Conservation (phyloP, 1,140 invertebrate species). For the Aphelinus atriplicis region DNA sequence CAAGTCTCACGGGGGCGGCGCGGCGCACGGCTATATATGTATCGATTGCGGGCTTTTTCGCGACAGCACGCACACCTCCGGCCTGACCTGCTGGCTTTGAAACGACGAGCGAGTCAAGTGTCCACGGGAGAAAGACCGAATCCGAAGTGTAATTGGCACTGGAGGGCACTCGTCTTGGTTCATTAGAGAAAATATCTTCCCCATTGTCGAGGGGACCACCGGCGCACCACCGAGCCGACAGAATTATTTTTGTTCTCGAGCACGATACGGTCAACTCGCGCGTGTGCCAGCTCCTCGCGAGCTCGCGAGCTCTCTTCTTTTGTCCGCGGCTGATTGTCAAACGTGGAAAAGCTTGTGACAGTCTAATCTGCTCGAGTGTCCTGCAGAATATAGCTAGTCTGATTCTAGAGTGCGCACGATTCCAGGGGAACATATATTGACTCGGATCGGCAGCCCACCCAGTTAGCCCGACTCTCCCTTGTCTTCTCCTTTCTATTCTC, state of each 20-base stretch:
- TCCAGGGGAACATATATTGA: conserved; percentile 15
- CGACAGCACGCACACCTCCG: neutral
- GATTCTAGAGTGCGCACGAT: conserved; percentile 53
- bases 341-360: conserved; percentile 56
- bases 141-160: conserved; percentile 67
- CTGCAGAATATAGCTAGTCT: conserved; percentile 55
- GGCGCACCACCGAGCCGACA: conserved; percentile 47
- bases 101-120: conserved; percentile 63
- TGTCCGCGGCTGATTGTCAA: conserved; percentile 53
- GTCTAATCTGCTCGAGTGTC: conserved; percentile 63
- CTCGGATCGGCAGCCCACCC: conserved; percentile 8
- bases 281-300: conserved; percentile 11
- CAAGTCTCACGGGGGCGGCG: conserved; percentile 10
- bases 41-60: conserved; percentile 35
- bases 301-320: conserved; percentile 19
- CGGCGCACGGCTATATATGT: neutral
- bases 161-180: conserved; percentile 64
- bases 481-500: neutral
- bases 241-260: conserved; percentile 65
- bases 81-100: conserved; percentile 47
- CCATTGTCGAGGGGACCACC: conserved; percentile 60
- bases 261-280: conserved; percentile 62
- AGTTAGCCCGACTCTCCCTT: conserved; percentile 18
- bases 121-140: conserved; percentile 54
- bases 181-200: conserved; percentile 67